Evolutionary conservation across 2,113 vertebrate genomes (phyloP).

Genomic region (Hiodon tergisus): DNA sequence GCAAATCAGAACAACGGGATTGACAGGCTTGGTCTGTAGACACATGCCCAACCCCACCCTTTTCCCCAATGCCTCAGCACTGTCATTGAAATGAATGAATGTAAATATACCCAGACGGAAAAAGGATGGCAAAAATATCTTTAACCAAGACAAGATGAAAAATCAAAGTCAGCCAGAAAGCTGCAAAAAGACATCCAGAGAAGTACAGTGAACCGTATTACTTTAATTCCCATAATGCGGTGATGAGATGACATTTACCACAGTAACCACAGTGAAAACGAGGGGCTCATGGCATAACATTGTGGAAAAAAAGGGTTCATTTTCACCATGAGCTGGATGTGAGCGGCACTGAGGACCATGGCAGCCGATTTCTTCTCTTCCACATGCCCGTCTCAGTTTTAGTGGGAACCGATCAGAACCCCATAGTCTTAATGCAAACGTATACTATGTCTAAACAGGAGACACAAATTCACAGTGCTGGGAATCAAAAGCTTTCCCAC

Average conservation of each 20-base stretch:
- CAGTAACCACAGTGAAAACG: too few species aligned
- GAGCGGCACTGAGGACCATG: too few species aligned
- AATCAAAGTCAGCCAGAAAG: not conserved
- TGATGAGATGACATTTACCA: not conserved
- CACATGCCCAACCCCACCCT: not conserved
- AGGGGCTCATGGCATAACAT: too few species aligned
- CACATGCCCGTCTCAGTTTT: not conserved
- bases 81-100: too few species aligned
- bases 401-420: not conserved
- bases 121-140: slow-evolving; percentile 8
- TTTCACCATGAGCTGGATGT: too few species aligned
- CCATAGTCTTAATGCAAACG: not conserved
- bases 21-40: not conserved
- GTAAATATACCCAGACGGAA: not conserved
- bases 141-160: not conserved
- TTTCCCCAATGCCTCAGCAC: not conserved
- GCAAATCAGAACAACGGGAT: too few species aligned
- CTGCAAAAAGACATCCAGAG: not conserved
- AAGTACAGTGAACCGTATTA: not conserved
- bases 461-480: not conserved
- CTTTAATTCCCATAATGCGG: not conserved
- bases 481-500: not conserved
- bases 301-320: too few species aligned
- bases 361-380: not conserved
- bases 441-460: not conserved